These are phyloP conservation scores for Thunnus maccoyii DNA, from an alignment of 2,113 vertebrate genomes.

Conservation along the genomic window DNA sequence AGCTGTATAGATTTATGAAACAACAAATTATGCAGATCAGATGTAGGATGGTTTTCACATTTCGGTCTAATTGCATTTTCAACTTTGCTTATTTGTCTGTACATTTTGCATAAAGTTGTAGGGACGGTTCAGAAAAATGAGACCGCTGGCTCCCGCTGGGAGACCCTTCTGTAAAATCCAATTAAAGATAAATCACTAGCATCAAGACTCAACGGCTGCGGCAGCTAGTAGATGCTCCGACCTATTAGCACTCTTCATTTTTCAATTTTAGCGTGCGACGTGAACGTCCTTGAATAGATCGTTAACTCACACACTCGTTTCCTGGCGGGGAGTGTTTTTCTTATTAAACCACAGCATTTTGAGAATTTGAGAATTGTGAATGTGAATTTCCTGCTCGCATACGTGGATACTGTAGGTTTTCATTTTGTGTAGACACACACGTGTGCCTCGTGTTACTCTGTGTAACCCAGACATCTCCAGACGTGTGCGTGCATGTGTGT, in stretches of 20 bases:
- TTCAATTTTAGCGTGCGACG: conserved; percentile 28
- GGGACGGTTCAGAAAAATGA: conserved; percentile 39
- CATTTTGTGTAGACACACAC: conserved; percentile 7
- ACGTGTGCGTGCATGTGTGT: conserved; percentile 26
- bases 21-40: conserved; percentile 13
- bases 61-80: conserved; percentile 5
- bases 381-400: background rate
- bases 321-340: conserved; percentile 3
- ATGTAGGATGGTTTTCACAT: conserved; percentile 3
- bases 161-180: conserved; percentile 56
- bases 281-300: conserved; percentile 45
- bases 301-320: conserved; percentile 9
- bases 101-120: conserved; percentile 34
- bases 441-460: background rate
- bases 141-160: conserved; percentile 53
- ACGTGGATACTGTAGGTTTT: background rate
- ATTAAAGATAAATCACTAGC: conserved; percentile 55
- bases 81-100: conserved; percentile 34
- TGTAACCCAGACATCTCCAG: conserved; percentile 36
- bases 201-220: conserved; percentile 16
- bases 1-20: conserved; percentile 15
- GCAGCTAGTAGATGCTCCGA: conserved; percentile 27
- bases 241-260: conserved; percentile 54
- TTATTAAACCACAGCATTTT: background rate
- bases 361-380: too few relatives aligned